A percentile compares a stretch with the other conserved stretches of the same genome.
Conservation (phyloP, 2,888 invertebrate species). For the Drosophila austrosaltans region DNA sequence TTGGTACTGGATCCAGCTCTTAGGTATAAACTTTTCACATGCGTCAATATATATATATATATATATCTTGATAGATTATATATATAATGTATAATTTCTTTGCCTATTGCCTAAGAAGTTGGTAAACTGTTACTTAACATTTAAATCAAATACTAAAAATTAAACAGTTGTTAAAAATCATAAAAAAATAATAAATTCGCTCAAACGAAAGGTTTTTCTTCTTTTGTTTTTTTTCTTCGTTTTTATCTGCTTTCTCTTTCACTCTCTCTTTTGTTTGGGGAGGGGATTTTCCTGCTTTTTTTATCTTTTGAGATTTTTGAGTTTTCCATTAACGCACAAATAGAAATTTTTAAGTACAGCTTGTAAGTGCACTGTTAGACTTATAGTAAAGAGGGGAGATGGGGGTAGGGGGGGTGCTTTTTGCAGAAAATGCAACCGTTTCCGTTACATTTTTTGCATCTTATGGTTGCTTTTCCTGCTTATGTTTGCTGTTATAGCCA, state of each 20-base stretch:
- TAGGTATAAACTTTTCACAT: slow-evolving; percentile 19
- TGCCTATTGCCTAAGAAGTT: slow-evolving; percentile 20
- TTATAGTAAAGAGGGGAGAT: neutral
- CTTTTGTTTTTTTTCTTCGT: slow-evolving; percentile 21
- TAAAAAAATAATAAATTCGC: slow-evolving; percentile 71
- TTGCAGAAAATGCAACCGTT: slow-evolving; percentile 1
- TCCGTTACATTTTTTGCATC: neutral
- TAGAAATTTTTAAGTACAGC: slow-evolving; percentile 70
- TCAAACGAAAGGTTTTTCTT: slow-evolving; percentile 69
- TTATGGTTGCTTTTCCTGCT: slow-evolving; percentile 25
- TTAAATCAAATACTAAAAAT: slow-evolving; percentile 48
- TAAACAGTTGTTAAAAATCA: slow-evolving; percentile 39
- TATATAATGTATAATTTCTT: slow-evolving; percentile 9
- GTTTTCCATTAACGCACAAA: slow-evolving; percentile 47
- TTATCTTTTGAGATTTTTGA: slow-evolving; percentile 69
- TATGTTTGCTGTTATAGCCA: slow-evolving; percentile 3
- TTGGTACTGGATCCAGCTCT: slow-evolving; percentile 65
- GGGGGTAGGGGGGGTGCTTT: neutral
- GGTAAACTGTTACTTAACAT: slow-evolving; percentile 41
- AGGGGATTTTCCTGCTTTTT: slow-evolving; percentile 39
- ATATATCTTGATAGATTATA: slow-evolving; percentile 38
- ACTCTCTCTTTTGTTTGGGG: slow-evolving; percentile 18
- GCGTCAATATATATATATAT: slow-evolving; percentile 26
- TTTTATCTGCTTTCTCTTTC: slow-evolving; percentile 45
- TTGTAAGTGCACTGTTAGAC: slow-evolving; percentile 76